Conservation (phyloP, 2,888 invertebrate species). For the Eremobia ochroleuca region DNA sequence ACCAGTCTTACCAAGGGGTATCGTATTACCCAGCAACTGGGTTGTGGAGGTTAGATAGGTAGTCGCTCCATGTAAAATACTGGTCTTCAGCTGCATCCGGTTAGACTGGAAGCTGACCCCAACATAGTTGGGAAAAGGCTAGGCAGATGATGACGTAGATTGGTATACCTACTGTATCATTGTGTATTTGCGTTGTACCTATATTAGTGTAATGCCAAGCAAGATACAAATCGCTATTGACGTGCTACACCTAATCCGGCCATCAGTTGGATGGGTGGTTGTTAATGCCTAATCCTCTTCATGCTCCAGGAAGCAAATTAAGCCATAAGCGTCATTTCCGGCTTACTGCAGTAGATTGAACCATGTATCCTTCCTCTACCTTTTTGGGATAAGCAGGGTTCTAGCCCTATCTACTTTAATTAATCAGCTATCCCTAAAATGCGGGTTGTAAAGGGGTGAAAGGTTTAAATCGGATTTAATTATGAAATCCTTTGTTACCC, state of each 20-base stretch:
- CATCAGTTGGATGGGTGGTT: constrained; percentile 47
- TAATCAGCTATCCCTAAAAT: constrained; percentile 48
- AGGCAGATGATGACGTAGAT: no score
- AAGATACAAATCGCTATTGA: constrained; percentile 19
- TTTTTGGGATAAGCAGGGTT: constrained; percentile 42
- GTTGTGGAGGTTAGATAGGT: no score
- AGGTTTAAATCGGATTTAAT: constrained; percentile 24
- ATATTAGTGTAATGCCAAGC: not conserved
- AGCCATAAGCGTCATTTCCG: constrained; percentile 41
- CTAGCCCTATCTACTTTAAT: constrained; percentile 40
- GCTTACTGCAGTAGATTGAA: constrained; percentile 38
- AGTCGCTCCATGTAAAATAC: no score
- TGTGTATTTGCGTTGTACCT: not conserved
- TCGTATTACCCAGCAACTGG: no score
- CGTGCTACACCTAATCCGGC: constrained; percentile 45
- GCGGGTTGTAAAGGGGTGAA: constrained; percentile 20
- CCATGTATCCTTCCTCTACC: constrained; percentile 14
- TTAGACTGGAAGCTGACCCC: no score
- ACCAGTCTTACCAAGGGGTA: no score
- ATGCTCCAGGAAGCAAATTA: constrained; percentile 36
- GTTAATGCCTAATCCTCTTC: constrained; percentile 43
- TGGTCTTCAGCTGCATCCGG: no score
- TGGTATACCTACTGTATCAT: not conserved
- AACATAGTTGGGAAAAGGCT: no score
- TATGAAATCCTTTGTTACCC: not conserved